These are phyloP conservation scores for Eupithecia subumbrata DNA, from an alignment of 2,888 invertebrate species.

Conservation along the genomic window DNA sequence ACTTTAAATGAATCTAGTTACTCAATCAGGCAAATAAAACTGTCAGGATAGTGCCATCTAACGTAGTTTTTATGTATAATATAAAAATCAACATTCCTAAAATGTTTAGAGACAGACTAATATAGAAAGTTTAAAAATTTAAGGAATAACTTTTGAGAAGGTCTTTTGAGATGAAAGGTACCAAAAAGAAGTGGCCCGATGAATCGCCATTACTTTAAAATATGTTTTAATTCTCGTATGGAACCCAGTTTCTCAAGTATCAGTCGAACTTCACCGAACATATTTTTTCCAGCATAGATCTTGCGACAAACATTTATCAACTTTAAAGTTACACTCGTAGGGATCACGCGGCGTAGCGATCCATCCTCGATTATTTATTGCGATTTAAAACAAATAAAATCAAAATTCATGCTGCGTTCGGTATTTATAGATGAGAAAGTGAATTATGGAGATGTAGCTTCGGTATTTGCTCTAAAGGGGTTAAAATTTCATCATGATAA, in stretches of 20 bases:
- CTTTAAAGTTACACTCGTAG: slow-evolving; percentile 67
- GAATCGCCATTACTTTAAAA: not conserved
- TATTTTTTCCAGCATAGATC: slow-evolving; percentile 47
- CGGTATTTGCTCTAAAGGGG: not conserved
- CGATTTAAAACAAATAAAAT: slow-evolving; percentile 73
- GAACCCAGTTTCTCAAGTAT: not conserved
- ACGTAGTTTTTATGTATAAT: not conserved
- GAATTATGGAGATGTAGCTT: slow-evolving; percentile 40
- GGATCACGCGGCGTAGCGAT: slow-evolving; percentile 64
- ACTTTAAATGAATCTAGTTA: too few relatives aligned
- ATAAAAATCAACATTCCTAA: not conserved
- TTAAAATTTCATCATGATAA: not conserved
- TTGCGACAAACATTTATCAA: slow-evolving; percentile 67
- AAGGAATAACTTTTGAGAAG: not conserved
- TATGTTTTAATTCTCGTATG: not conserved
- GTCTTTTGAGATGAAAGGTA: too few relatives aligned
- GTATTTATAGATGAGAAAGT: slow-evolving; percentile 55
- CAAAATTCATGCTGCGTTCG: slow-evolving; percentile 65
- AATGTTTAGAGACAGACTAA: not conserved
- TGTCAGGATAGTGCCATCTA: not conserved
- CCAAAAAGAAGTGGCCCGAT: not conserved
- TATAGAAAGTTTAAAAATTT: not conserved
- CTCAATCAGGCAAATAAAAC: not conserved
- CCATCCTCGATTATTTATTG: slow-evolving; percentile 65
- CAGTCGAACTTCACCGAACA: not conserved